These are phyloP conservation scores for Tupaia tana DNA, from an alignment of 2,113 vertebrate species.

Conservation along the genomic window DNA sequence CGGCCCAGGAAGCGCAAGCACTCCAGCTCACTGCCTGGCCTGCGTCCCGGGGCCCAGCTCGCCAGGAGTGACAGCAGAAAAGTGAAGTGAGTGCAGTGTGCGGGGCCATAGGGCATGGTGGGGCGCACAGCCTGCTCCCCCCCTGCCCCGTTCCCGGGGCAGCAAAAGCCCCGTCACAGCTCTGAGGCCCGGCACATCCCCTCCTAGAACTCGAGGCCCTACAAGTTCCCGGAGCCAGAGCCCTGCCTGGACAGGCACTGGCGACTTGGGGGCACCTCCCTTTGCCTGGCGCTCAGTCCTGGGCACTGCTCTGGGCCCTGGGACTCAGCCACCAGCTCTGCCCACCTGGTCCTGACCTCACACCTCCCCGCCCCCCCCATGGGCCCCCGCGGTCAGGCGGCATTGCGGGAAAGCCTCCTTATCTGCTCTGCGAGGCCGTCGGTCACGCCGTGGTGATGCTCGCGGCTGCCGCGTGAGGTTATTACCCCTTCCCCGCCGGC, in stretches of 20 bases:
- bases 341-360: not conserved
- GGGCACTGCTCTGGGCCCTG: not conserved
- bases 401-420: slow-evolving; percentile 81
- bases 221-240: not conserved
- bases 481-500: slow-evolving; percentile 88
- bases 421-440: slow-evolving; percentile 82
- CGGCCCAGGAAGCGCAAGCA: slow-evolving; percentile 95
- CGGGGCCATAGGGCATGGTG: not conserved
- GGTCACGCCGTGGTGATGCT: slow-evolving; percentile 86
- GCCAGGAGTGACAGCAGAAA: slow-evolving; percentile 89
- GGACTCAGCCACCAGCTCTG: not conserved
- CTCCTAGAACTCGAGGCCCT: too few species aligned
- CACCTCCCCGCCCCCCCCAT: not conserved
- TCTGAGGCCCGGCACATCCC: not conserved
- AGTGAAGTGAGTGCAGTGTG: slow-evolving; percentile 92
- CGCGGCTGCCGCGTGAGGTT: slow-evolving; percentile 81
- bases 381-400: slow-evolving; percentile 56
- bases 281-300: accelerated
- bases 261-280: accelerated
- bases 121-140: not conserved
- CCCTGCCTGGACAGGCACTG: not conserved
- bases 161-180: accelerated
- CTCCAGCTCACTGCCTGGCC: slow-evolving; percentile 82
- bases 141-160: not conserved
- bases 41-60: slow-evolving; percentile 81